Evolutionary conservation across 2,797 vertebrate species (phyloP), one percentile per base, ranked within the genome.

Genomic region (Falco columbarius): DNA sequence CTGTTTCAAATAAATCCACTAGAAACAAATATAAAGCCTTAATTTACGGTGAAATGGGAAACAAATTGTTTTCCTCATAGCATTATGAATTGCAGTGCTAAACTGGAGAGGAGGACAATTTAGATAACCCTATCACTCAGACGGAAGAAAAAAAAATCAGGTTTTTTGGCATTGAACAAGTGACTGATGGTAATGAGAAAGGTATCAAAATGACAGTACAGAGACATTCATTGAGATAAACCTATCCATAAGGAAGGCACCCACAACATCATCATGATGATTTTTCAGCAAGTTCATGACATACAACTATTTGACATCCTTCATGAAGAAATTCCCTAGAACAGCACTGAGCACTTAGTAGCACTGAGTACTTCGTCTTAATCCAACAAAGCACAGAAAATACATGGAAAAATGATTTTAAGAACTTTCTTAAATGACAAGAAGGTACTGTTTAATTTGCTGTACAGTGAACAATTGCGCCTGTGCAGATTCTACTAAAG

Each of bases 221-320:
- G 86, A 89, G 74, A 85, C 90, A 82, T 89, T 95, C 76, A 95
- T 11, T 90, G 90, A 93, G 90, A 97, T 95, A 96, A 97, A 97
- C 59, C 55, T 89, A 38, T 71, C 86, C 81, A 23, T 67, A 74
- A 95, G 71, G 55, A 90, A 92, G 81, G 91, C 55, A 91, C 63
- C 76, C 93, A 93, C 82, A 91, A 84, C 80, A 90, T 34, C 27
- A 51, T 12, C 27, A 63, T 49, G 80, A 84, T 13, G 81, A 90
- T 90, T 95, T 90, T 86, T 96, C 84, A 82, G 26, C 67, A 79
- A 54, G 54, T 63, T 61, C 88, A 63, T 84, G 86, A 67, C 86
- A 80, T 30, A 30, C 55, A 92, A 55, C 30, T 73, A 73, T 86
- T 76, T 90, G 90, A 92, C 83, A 95, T 81, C 36, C n/a, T 46